phyloP scores from a whole-genome alignment of 2,888 invertebrate genomes.

The Eupithecia subfuscata region DNA sequence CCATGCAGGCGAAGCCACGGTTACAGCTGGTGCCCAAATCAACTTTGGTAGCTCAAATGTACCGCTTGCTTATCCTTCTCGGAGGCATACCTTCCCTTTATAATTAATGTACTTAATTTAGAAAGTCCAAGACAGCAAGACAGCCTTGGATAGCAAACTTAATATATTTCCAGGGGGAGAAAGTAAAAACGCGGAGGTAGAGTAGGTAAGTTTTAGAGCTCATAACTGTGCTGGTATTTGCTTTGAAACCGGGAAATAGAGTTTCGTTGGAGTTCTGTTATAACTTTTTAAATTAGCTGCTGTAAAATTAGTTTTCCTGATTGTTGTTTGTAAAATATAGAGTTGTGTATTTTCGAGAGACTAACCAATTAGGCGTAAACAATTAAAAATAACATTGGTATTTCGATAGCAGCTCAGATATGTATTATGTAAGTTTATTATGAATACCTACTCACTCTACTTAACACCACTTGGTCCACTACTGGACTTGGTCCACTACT shows the following conservation, averaged over 20 bases:
- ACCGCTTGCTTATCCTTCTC: background rate
- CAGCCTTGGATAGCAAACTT: constrained; percentile 59
- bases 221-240: constrained; percentile 24
- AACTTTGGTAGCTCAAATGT: background rate
- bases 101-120: constrained; percentile 43
- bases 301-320: constrained; percentile 4
- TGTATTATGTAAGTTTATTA: too few relatives aligned
- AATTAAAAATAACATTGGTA: background rate
- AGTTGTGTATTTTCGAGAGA: background rate
- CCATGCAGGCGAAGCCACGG: background rate
- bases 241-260: background rate
- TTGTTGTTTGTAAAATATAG: constrained; percentile 4
- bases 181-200: constrained; percentile 46
- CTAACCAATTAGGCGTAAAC: background rate
- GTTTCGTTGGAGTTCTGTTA: background rate
- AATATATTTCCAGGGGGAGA: constrained; percentile 55
- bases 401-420: background rate
- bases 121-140: constrained; percentile 46
- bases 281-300: constrained; percentile 11
- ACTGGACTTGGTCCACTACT: too few relatives aligned
- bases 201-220: constrained; percentile 30
- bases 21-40: background rate
- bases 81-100: background rate
- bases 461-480: too few relatives aligned
- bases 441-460: too few relatives aligned